Percentiles rank a stretch among this genome's conserved stretches.
phyloP scores from a whole-genome alignment of 2,113 vertebrate genomes.

The Phylloscopus whistleri region DNA sequence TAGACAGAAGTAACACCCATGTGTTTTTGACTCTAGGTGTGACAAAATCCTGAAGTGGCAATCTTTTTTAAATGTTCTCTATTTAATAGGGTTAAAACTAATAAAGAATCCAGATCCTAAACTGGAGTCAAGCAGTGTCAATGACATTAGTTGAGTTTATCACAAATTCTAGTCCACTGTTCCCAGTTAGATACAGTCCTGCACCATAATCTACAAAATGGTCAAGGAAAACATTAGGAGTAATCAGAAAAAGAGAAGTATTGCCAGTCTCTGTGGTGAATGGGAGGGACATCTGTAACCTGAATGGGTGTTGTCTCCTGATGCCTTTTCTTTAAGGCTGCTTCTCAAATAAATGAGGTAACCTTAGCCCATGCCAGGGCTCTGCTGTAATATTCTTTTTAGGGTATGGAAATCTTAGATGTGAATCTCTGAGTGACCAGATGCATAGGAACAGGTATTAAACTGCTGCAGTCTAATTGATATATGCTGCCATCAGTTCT shows the following conservation, averaged over 20 bases:
- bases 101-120: not conserved
- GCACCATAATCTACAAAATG: not conserved
- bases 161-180: not conserved
- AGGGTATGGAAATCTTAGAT: conserved; percentile 37
- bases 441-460: conserved; percentile 53
- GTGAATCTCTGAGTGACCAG: conserved; percentile 58
- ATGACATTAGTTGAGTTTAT: not conserved
- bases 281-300: not conserved
- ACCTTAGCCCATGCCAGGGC: not conserved
- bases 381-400: conserved; percentile 28
- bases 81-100: not conserved
- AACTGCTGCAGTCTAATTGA: conserved; percentile 70
- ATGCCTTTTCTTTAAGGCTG: not conserved
- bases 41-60: not conserved
- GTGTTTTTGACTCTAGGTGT: not conserved
- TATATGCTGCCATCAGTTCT: conserved; percentile 65
- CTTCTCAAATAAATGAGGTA: conserved; percentile 39
- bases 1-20: not conserved
- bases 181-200: not conserved
- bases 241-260: not conserved
- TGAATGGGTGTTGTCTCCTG: not conserved
- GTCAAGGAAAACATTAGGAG: not conserved
- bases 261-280: not conserved
- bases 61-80: not conserved
- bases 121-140: not conserved